Evolutionary conservation across 2,113 vertebrate species (phyloP), one percentile per base, ranked within the genome.

Genomic region (Pelecanus crispus): DNA sequence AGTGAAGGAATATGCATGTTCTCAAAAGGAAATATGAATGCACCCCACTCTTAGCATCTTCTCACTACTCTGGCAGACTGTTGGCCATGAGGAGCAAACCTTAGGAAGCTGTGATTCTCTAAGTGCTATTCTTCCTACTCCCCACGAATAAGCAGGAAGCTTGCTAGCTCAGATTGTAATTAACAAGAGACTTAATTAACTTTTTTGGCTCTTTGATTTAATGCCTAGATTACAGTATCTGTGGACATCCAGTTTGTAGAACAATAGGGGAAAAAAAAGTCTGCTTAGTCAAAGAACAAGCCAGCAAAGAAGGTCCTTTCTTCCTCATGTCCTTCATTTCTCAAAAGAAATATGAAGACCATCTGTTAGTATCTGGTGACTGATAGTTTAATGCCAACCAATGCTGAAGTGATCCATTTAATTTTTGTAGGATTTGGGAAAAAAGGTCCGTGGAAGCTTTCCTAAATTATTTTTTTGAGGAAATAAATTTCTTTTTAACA

Each of bases 241-340:
- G n/a, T 75, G 52, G 31, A 19, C 12, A 59, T 53, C 21, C 38
- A 28, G 4, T 68, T 58, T 52, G 67, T 24, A 53, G 56, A 81
- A 38, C 10, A 21, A n/a, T 8, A 11, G 4, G 13, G 11, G 22
- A 1, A 1, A 10, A 1, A 5, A 4, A 58, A 32, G 17, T 55
- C 66, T 81, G n/a, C 42, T 92, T 66, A 63, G 45, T 75, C 32
- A 79, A 86, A 83, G 83, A 58, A 11, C 26, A 81, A 86, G 17
- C 22, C 44, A 81, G 28, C 12, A 73, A 78, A 52, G 10, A 53
- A 59, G 31, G 13, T 52, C 14, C 45, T 53, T 47, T 74, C 40
- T 67, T 92, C 34, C 25, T 81, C 17, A 13, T 15, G 31, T 31
- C 71, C 49, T 85, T 65, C 0, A 24, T 61, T 91, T 93, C 42